Conservation (phyloP, 2,888 invertebrate species). For the Leptinotarsa rubiginosa region DNA sequence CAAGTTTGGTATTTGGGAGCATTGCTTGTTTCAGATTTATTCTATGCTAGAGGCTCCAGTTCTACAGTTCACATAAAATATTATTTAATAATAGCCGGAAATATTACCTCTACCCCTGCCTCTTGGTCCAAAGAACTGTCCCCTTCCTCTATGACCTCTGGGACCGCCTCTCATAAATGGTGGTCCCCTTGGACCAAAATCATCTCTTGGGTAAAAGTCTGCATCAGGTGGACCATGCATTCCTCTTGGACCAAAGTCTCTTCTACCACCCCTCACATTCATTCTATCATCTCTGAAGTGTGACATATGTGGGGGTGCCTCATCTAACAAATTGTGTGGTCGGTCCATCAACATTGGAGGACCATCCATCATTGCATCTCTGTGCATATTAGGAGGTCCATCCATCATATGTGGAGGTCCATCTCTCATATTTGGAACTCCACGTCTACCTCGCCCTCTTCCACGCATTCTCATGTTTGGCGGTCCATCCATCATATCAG, state of each 20-base stretch:
- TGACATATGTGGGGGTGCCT: constrained; percentile 36
- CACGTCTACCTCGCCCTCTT: constrained; percentile 32
- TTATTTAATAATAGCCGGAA: no score
- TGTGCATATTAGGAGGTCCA: constrained; percentile 37
- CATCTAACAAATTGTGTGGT: constrained; percentile 36
- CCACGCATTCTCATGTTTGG: constrained; percentile 38
- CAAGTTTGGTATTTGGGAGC: no score
- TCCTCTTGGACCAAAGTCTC: constrained; percentile 53
- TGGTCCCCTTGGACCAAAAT: constrained; percentile 51
- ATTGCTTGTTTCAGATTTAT: no score
- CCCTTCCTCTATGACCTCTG: constrained; percentile 32
- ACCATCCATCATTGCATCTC: constrained; percentile 39
- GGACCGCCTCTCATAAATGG: constrained; percentile 54
- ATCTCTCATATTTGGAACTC: constrained; percentile 33
- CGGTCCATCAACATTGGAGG: constrained; percentile 36
- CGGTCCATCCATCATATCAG: constrained; percentile 33
- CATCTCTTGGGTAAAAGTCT: constrained; percentile 54
- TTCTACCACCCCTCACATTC: constrained; percentile 54
- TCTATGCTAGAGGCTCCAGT: no score
- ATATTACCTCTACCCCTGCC: constrained; percentile 37
- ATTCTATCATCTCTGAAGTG: constrained; percentile 41
- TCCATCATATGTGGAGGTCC: constrained; percentile 36
- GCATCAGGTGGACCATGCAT: constrained; percentile 47
- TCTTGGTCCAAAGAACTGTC: constrained; percentile 33
- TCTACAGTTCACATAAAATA: no score